Evolutionary conservation across 2,797 vertebrate genomes (phyloP), one percentile per base, ranked within the genome.

Genomic region (Poeciliopsis infans): DNA sequence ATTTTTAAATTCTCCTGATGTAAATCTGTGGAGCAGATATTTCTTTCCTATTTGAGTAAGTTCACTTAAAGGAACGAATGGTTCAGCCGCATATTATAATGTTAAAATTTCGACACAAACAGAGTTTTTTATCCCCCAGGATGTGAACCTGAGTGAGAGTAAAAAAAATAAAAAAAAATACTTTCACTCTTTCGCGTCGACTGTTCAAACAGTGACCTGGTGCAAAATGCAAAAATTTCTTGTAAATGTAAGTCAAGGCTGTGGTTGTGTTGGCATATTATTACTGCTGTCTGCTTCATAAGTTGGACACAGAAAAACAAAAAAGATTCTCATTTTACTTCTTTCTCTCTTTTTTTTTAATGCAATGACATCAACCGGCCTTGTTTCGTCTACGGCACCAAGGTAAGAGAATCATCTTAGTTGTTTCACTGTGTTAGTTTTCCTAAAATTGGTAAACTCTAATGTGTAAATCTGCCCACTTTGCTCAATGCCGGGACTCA

Each of bases 381-480:
- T 46, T 16, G 49, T 74, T 15, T 76, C 59, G 20, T 81, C 73
- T 41, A n/a, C 72, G 47, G 66, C 13, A 74, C 79, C 1, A 91
- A 96, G 95, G 95, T 95, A 95, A 95, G 95, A 93, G 20, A 91
- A 76, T n/a, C 71, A 78, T 70, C 16, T 80, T 31, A 7, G 10
- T 74, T 75, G 11, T 74, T 1, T 43, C n/a, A 1, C 20, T 46
- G 7, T 25, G 51, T 10, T 85, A 75, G 68, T 74, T 55, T 16
- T 39, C 47, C 33, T 12, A 47, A 23, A 25, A 64, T 0, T 20
- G 41, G 4, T 51, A 25, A 77, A 53, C 23, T 68, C 15, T 57
- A 11, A 55, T 5, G 41, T 1, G 45, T 7, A 47, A 15, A 5
- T 2, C 33, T 33, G 61, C 74, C 69, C 45, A n/a, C 25, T 23